Evolutionary conservation across 2,113 vertebrate species (phyloP).

Genomic region (Poicephalus meyeri): DNA sequence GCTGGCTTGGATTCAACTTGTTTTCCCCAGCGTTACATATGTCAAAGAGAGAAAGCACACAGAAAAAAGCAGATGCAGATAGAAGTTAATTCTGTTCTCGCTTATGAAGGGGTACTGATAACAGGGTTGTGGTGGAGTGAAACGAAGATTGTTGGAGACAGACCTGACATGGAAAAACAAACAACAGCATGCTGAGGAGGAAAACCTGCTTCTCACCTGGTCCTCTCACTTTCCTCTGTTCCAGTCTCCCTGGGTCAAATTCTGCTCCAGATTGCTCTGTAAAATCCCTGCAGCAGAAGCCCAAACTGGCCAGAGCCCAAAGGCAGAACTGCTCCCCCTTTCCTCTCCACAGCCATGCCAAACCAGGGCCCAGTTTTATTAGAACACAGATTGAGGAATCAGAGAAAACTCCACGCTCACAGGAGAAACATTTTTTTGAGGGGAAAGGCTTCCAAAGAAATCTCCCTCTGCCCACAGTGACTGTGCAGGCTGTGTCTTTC

Average conservation of each 20-base stretch:
- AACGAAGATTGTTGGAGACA: neutral
- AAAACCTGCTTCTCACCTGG: neutral
- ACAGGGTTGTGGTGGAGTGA: neutral
- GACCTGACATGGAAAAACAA: neutral
- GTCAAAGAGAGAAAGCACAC: neutral
- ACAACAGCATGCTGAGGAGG: neutral
- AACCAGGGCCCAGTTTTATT: neutral
- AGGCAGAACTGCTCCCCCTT: neutral
- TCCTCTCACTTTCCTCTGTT: neutral
- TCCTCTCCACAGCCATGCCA: neutral
- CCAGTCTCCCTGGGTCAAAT: neutral
- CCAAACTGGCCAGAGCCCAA: neutral
- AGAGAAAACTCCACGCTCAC: neutral
- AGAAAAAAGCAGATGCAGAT: neutral
- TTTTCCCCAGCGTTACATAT: neutral
- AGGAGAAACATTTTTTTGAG: neutral
- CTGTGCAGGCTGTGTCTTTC: fast-evolving
- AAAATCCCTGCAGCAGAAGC: neutral
- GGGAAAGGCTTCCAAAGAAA: neutral
- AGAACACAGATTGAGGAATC: neutral
- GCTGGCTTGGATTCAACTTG: neutral
- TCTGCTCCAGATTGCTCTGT: neutral
- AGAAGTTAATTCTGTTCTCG: neutral
- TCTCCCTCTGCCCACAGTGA: neutral
- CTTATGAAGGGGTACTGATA: neutral